Evolutionary conservation across 2,797 vertebrate genomes (phyloP).

Genomic region (Lepus oiostolus): DNA sequence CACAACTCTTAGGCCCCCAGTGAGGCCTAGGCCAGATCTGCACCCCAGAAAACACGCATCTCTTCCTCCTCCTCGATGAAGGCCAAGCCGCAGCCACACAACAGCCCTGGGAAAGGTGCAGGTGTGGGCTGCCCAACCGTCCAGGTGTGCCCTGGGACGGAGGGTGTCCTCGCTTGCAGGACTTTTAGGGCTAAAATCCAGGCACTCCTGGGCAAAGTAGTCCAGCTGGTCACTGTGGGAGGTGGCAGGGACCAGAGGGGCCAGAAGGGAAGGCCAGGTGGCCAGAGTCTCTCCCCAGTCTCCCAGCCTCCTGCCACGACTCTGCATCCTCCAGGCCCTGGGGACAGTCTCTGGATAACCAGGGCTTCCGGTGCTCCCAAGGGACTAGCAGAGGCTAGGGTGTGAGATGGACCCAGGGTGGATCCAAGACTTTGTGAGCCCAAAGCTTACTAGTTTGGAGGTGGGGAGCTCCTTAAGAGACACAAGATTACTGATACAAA

Average conservation of each 20-base stretch:
- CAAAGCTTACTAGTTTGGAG: background rate
- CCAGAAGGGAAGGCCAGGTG: constrained; percentile 19
- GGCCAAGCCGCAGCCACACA: background rate
- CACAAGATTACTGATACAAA: background rate
- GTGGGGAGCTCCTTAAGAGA: background rate
- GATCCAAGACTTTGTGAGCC: constrained; percentile 22
- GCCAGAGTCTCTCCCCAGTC: background rate
- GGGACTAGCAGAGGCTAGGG: background rate
- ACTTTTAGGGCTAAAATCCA: background rate
- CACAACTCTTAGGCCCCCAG: background rate
- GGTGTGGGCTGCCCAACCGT: background rate
- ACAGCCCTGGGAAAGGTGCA: background rate
- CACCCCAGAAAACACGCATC: constrained; percentile 2
- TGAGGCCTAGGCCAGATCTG: constrained; percentile 6
- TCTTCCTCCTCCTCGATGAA: background rate
- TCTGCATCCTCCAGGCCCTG: background rate
- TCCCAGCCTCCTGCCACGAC: background rate
- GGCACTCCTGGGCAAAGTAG: background rate
- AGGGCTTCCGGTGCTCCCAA: background rate
- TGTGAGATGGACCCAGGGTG: background rate
- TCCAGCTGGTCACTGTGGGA: background rate
- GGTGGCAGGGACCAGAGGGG: background rate
- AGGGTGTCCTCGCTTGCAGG: background rate
- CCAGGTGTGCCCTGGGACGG: background rate
- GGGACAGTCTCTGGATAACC: background rate